phyloP scores from a whole-genome alignment of 1,140 invertebrate genomes.

The Medauroidea extradentata region DNA sequence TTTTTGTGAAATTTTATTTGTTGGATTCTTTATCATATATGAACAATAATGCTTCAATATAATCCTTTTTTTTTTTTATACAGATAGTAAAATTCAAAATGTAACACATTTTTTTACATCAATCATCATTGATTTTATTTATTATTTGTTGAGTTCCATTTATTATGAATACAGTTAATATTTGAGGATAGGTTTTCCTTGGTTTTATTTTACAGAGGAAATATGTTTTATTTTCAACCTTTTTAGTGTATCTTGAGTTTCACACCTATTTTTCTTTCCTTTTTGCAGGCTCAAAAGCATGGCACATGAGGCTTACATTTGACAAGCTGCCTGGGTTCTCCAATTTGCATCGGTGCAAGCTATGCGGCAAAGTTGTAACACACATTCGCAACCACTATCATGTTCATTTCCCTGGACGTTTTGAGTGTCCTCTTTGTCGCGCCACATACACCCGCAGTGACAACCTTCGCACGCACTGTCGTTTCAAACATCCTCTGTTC shows the following conservation, averaged over 20 bases:
- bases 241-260: not conserved
- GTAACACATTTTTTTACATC: no score
- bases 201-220: no score
- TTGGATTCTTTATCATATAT: no score
- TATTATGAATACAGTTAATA: no score
- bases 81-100: no score
- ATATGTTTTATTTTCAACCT: not conserved
- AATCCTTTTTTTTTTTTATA: no score
- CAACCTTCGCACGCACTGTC: slow-evolving; percentile 82
- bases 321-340: slow-evolving; percentile 75
- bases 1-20: no score
- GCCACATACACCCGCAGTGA: slow-evolving; percentile 83
- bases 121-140: no score
- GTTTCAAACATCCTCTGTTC: slow-evolving; percentile 79
- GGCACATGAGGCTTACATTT: slow-evolving; percentile 87
- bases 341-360: slow-evolving; percentile 85
- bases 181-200: no score
- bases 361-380: slow-evolving; percentile 86
- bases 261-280: slow-evolving; percentile 39
- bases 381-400: slow-evolving; percentile 88
- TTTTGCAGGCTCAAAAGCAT: slow-evolving; percentile 83
- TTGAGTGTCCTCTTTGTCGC: slow-evolving; percentile 81
- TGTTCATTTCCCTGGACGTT: slow-evolving; percentile 82
- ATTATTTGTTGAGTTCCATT: no score
- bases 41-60: no score